Conservation (phyloP, 2,113 vertebrate genomes). For the Daboia siamensis region DNA sequence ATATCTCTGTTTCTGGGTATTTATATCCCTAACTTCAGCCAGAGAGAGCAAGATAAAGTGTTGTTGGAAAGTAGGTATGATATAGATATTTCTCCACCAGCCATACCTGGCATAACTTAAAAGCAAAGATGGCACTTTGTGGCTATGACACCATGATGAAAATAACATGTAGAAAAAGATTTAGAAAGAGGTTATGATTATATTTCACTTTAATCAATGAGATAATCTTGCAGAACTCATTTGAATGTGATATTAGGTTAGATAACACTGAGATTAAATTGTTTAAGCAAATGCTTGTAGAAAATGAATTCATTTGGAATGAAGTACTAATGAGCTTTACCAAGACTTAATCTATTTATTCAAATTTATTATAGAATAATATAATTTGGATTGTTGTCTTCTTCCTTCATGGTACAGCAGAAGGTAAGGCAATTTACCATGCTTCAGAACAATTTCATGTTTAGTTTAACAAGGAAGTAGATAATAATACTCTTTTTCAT, state of each 20-base stretch:
- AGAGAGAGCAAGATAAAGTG: background rate
- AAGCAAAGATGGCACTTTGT: background rate
- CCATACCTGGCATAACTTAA: background rate
- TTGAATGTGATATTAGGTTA: background rate
- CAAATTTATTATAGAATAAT: constrained; percentile 3
- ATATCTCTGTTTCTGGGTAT: background rate
- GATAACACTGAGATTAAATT: background rate
- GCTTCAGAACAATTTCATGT: background rate
- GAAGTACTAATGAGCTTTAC: background rate
- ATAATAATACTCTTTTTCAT: background rate
- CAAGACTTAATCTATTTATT: background rate
- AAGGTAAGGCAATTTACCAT: constrained; percentile 13
- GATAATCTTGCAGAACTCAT: background rate
- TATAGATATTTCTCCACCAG: background rate
- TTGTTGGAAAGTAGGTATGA: background rate
- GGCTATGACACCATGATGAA: background rate
- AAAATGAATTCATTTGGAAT: background rate
- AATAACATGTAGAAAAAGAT: background rate
- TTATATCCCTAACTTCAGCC: background rate
- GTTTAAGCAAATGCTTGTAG: background rate
- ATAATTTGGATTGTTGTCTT: constrained; percentile 1
- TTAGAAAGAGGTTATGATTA: background rate
- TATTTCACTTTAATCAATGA: background rate
- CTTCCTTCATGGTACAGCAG: constrained; percentile 2
- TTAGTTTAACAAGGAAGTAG: background rate